Evolutionary conservation across 2,113 vertebrate genomes (phyloP).

Genomic region (Suricata suricatta): DNA sequence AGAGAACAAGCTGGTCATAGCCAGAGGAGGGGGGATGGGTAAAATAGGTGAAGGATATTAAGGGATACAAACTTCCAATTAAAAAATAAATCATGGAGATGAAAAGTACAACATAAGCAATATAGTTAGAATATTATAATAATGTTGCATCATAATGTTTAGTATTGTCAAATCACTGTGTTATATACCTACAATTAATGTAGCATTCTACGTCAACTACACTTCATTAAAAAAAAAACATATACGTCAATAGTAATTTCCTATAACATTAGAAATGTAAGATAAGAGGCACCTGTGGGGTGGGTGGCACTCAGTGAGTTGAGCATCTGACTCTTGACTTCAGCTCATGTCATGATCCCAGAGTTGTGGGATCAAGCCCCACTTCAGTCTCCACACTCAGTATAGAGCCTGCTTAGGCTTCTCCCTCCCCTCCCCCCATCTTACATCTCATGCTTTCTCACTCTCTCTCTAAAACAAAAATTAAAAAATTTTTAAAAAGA

Average conservation of each 20-base stretch:
- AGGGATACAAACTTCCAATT: background rate
- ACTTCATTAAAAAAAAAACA: background rate
- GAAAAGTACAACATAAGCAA: background rate
- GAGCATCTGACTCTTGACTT: too few relatives aligned
- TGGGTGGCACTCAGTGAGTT: too few relatives aligned
- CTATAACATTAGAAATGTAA: background rate
- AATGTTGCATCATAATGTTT: background rate
- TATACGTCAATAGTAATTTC: background rate
- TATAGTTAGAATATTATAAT: background rate
- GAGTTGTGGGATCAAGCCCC: too few relatives aligned
- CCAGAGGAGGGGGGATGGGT: background rate
- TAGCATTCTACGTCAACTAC: background rate
- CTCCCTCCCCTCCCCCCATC: too few relatives aligned
- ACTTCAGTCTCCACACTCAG: too few relatives aligned
- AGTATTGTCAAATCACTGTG: background rate
- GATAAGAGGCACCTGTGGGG: too few relatives aligned
- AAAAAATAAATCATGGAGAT: background rate
- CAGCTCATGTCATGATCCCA: too few relatives aligned
- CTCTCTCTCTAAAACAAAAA: too few relatives aligned
- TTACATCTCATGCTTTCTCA: too few relatives aligned
- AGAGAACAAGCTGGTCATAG: background rate
- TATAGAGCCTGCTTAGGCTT: too few relatives aligned
- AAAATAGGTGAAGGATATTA: background rate
- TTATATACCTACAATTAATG: background rate
- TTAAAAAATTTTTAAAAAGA: too few relatives aligned